Conservation (phyloP, 2,888 invertebrate species). For the Tuberolachnus salignus region DNA sequence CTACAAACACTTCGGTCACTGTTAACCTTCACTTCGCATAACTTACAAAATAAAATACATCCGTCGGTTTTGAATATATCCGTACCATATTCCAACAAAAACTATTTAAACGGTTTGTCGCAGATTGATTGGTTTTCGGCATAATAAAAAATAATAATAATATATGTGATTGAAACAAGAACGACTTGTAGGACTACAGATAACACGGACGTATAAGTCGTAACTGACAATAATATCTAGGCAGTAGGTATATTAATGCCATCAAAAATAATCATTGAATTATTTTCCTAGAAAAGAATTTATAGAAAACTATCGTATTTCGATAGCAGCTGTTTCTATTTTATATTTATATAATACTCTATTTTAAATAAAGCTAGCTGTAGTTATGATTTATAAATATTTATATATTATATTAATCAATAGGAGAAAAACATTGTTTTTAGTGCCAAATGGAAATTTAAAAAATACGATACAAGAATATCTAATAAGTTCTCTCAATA, state of each 20-base stretch:
- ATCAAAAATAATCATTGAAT: neutral
- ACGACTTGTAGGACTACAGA: neutral
- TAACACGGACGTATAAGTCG: conserved; percentile 14
- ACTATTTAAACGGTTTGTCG: no score
- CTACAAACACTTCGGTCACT: no score
- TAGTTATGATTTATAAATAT: no score
- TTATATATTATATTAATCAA: neutral
- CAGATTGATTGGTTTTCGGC: no score
- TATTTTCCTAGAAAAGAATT: conserved; percentile 6
- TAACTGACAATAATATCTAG: neutral
- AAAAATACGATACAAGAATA: conserved; percentile 21
- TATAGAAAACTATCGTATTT: conserved; percentile 16
- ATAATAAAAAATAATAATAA: conserved; percentile 6
- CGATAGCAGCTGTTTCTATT: neutral
- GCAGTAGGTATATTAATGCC: no score
- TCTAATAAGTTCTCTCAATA: conserved; percentile 11
- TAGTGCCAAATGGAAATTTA: conserved; percentile 2
- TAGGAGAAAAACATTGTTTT: conserved; percentile 3
- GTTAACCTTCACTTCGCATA: no score
- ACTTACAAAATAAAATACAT: no score
- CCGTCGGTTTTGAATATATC: no score
- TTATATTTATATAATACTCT: no score
- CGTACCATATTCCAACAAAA: no score
- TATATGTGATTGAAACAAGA: neutral
- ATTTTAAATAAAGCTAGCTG: no score